Base-by-base conservation (phyloP, 2,797 vertebrate species). In the Sorex maritimensis region DNA sequence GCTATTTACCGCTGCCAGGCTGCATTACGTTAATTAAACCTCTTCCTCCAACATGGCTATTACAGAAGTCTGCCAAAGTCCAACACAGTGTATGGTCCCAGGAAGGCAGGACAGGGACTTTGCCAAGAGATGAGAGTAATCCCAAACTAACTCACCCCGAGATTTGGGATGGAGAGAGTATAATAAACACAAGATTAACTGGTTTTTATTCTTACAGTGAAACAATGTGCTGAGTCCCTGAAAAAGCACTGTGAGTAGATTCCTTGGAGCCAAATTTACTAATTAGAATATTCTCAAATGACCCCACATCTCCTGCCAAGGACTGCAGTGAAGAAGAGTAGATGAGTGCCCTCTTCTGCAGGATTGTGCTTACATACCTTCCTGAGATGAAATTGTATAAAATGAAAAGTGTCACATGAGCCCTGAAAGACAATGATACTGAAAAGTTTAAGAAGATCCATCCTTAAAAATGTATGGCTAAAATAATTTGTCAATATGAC, bases 1-100 rank as follows among this genome's bases (percentile, higher is more conserved):
- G 94, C 89, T 78, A 28, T 46, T 52, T 55, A 46, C 65, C 30
- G 73, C n/a, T 92, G 91, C 91, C 94, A 93, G 72, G 10, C 73
- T 95, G 30, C 65, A 79, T 92, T 95, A 74, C 79, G 88, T 92
- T 97, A 86, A 94, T 95, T 94, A 94, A 94, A 78, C 78, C 41
- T 90, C 87, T 93, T 90, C 81, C 49, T 92, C 24, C 34, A 65
- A 80, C 11, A 21, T 34, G 65, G 17, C 73, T 83, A 67, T 91
- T 84, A 79, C 38, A 67, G 85, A 55, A 46, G n/a, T 71, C 61
- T 87, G 81, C 81, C 61, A 65, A 26, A 30, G 78, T 81, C 92
- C 86, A 92, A 80, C 41, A n/a, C 34, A 41, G 21, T 30, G 7
- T 17, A 7, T 9, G 23, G 65, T 3, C 74, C 34, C 58, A 69